Base-by-base conservation (phyloP, 1,140 invertebrate genomes). In the Spodoptera frugiperda region DNA sequence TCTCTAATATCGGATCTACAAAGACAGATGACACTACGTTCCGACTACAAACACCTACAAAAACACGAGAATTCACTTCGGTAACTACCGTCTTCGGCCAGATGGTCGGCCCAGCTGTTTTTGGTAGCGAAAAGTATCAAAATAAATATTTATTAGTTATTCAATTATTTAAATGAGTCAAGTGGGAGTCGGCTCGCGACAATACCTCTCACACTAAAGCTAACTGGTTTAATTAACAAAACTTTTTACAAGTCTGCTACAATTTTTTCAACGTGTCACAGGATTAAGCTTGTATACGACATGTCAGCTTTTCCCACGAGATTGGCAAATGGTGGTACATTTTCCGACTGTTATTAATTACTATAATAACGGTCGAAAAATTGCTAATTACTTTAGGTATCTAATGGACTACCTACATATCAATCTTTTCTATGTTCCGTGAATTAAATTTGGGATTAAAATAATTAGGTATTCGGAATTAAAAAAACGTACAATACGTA, bases 111-210 rank as follows among this genome's bases (percentile, higher is more conserved):
- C 57, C 48, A 10, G 21, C 65, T 70, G 30, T 71, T 44, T 71
- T 71, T 71, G 68, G 68, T 46, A 71, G 15, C 53, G 25, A 71
- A 71, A 55, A 39, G 12, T 55, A 33, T 53, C 68, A 71, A 46
- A 39, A 65, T 44, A 21, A n/a, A 65, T 65, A 65, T 65, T 54
- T 71, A 71, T 71, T n/a, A n/a, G n/a, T n/a, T 71, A 55, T 55
- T 55, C 53, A 71, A 39, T 70, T 70, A 70, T 70, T 70, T 70
- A 70, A 71, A 71, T 71, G 10, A 54, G 30, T 53, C 51, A 71
- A 71, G 68, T 71, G 68, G 68, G 68, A 55, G 49, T 39, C 30
- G 30, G 25, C 48, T 51, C n/a, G 68, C 53, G 68, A 68, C 48
- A 71, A 14, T 53, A 44, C 15, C 51, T 55, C 68, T 55, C 2